Evolutionary conservation across 2,113 vertebrate species (phyloP), one percentile per base, ranked within the genome.

Genomic region (Rhodinocichla rosea): DNA sequence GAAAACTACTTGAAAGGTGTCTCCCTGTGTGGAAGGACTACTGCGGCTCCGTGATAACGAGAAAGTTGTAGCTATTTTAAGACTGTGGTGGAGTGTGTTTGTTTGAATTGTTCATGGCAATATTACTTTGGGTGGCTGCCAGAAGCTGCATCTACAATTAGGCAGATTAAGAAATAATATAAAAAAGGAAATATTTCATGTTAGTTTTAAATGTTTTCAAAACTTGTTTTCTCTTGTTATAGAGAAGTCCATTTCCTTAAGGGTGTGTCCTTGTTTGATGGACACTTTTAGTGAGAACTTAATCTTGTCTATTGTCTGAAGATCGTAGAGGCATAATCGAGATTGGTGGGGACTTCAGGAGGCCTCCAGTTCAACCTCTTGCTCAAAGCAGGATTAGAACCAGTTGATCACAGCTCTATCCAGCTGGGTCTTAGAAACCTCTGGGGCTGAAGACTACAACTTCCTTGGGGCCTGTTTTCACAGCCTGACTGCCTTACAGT

Each of bases 1-100:
- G 92, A 96, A 92, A 95, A 85, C 23, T 95, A 94, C 91, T 94
- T 87, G 75, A 50, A 78, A 78, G 60, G 32, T 88, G 90, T 93
- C 76, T 85, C 74, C 50, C 62, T 78, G 19, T 71, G 88, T 83
- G 40, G 45, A 94, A 85, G 78, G 60, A 55, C 86, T 68, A 12
- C 89, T 95, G 92, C 87, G 94, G 87, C 47, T 93, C 80, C 0
- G 3, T 53, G 94, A 92, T 92, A 93, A 94, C 96, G 69, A 95
- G 91, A 95, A 95, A 93, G 35, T 64, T 93, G 90, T 26, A 81
- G 90, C 83, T 97, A 91, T 95, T 96, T 96, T 95, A 91, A 59
- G 84, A 56, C 60, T 45, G 2, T 60, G 49, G 45, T 90, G 65
- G 56, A 73, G 57, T 50, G 40, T 47, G 53, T 11, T 91, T 76